Base-by-base conservation (phyloP, 2,113 vertebrate genomes). In the Semicossyphus pulcher region DNA sequence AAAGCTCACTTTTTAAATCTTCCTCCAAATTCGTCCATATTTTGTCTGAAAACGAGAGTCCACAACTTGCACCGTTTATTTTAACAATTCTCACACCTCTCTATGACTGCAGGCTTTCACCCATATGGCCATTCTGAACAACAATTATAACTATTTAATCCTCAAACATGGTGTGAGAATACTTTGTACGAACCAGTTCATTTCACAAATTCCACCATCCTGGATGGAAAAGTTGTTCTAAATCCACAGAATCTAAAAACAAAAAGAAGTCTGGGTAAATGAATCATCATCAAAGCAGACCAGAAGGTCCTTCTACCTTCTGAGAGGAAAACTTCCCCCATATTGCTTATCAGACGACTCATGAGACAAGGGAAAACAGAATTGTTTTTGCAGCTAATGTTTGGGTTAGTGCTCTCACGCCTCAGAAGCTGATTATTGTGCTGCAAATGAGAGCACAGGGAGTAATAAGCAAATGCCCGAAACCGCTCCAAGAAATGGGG, bases 371-470 rank as follows among this genome's bases (percentile, higher is more conserved):
- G 2, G 36, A n/a, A 44, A 58, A 36, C 26, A 7, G 0, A 8
- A 64, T 32, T 34, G 12, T 34, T 28, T 21, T 57, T 41, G 20
- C 41, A 32, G 1, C 56, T 32, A 23, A n/a, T 28, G 4, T 49
- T n/a, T 15, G 16, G 15, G 49, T 48, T 51, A 32, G 26, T 41
- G 31, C 26, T 41, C 49, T 65, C 15, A 14, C n/a, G 41, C 8
- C 11, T 49, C 34, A 12, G 20, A 18, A 48, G 16, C 20, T 31
- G 18, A 42, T 42, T 10, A 34, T 20, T n/a, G 26, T n/a, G 32
- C 16, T 21, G 11, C 20, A 69, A 60, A 74, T 41, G 16, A 57
- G 62, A 54, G 41, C 15, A 12, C 11, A 7, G 31, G 52, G 37
- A 28, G 10, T 57, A n/a, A n/a, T 68, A 26, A 32, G 3, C 0